Conservation (phyloP, 2,797 vertebrate genomes). For the Pangasius sanitwongsei region DNA sequence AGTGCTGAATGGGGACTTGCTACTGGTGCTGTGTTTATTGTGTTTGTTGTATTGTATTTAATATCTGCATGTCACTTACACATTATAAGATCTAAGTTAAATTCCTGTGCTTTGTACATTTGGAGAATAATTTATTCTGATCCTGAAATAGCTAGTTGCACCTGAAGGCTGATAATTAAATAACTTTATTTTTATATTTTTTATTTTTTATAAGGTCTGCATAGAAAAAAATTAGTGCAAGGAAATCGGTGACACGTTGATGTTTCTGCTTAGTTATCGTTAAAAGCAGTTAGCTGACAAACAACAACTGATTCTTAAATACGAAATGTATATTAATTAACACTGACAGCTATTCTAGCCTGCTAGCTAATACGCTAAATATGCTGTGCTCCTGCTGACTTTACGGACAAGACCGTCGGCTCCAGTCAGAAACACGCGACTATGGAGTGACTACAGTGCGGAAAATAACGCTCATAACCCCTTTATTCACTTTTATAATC, state of each 20-base stretch:
- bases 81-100: background rate
- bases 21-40: background rate
- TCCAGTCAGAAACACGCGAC: background rate
- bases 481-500: background rate
- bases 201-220: background rate
- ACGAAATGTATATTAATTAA: background rate
- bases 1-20: background rate
- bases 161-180: background rate
- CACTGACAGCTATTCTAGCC: slow-evolving; percentile 54
- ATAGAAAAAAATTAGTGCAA: background rate
- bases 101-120: background rate
- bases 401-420: background rate
- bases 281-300: background rate
- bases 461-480: background rate
- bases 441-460: background rate
- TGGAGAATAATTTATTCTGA: background rate
- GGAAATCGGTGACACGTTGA: background rate
- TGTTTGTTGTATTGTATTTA: background rate
- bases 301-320: background rate
- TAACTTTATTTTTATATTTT: background rate
- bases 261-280: background rate
- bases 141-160: background rate
- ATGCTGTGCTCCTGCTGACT: background rate
- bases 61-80: background rate
- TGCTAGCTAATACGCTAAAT: slow-evolving; percentile 54